phyloP scores from a whole-genome alignment of 2,113 vertebrate genomes.

The Toxostoma redivivum region DNA sequence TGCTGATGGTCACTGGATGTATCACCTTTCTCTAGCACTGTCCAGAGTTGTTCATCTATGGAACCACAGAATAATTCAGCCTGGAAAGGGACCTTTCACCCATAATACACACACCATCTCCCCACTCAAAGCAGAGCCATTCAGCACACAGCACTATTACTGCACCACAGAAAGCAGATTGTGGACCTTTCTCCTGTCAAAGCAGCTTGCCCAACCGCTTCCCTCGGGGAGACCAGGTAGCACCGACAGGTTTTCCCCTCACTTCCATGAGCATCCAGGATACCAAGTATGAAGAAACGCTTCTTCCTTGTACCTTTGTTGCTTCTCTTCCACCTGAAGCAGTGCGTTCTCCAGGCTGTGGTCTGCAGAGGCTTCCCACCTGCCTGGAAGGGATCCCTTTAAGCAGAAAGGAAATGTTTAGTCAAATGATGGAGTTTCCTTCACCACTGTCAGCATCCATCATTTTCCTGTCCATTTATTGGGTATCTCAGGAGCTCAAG shows the following conservation, averaged over 20 bases:
- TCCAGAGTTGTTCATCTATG: not conserved
- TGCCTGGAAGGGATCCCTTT: slow-evolving; percentile 61
- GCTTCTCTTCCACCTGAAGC: slow-evolving; percentile 84
- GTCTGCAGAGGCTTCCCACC: slow-evolving; percentile 71
- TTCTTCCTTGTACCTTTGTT: slow-evolving; percentile 78
- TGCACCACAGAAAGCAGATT: not conserved
- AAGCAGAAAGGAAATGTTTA: not conserved
- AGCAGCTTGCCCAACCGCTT: not conserved
- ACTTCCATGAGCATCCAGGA: not conserved
- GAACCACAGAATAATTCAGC: not conserved
- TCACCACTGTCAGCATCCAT: not conserved
- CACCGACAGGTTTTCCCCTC: not conserved
- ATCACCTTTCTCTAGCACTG: not conserved
- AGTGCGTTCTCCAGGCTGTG: slow-evolving; percentile 81
- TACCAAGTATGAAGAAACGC: not conserved
- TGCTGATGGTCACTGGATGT: not conserved
- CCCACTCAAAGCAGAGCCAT: not conserved
- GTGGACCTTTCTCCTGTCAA: not conserved
- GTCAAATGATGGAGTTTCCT: not conserved
- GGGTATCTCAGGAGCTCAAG: not conserved
- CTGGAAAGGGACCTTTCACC: not conserved
- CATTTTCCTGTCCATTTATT: rapidly evolving
- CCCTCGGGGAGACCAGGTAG: not conserved
- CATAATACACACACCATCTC: not conserved
- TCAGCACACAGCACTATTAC: not conserved